Evolutionary conservation across 1,140 invertebrate genomes (phyloP), one percentile per base, ranked within the genome.

Genomic region (Andricus grossulariae): DNA sequence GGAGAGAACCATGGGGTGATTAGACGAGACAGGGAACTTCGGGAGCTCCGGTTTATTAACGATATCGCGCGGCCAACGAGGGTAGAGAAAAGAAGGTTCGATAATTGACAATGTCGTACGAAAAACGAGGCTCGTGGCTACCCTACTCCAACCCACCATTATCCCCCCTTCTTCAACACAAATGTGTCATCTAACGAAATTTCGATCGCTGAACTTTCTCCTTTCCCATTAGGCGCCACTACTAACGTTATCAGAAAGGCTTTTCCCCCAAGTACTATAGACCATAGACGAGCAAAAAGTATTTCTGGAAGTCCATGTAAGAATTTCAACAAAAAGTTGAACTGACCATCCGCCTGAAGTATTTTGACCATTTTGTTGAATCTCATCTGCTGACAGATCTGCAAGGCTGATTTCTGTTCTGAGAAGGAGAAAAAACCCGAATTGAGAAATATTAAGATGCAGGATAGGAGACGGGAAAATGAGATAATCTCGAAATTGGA

Each of bases 21-120:
- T 90, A 90, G 89, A 90, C 84, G 86, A 84, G 87, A 89, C 86
- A 87, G 85, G 84, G 79, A 83, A 82, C 80, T 85, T 84, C 82
- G 79, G 84, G 79, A 87, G 83, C 82, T 85, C 83, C 88, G 84
- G 84, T 91, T 91, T 91, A 91, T 91, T 91, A 90, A 90, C 89
- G 88, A 90, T 90, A 91, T 89, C 89, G 86, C 87, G 86, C 83
- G 83, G 83, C 82, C 81, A 82, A 51, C 77, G 81, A 80, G 84
- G 85, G 85, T 86, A 83, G 82, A 50, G 80, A 85, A 86, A 89
- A 88, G 85, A 85, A 87, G 84, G 83, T 84, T 85, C 85, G 88
- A 89, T 90, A 90, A 90, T 90, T 90, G 83, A 85, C 82, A 83
- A 76, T 82, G 81, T 83, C 81, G 76, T 82, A 77, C 84, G 83